Conservation (phyloP, 2,113 vertebrate species). For the Dromas ardeola region DNA sequence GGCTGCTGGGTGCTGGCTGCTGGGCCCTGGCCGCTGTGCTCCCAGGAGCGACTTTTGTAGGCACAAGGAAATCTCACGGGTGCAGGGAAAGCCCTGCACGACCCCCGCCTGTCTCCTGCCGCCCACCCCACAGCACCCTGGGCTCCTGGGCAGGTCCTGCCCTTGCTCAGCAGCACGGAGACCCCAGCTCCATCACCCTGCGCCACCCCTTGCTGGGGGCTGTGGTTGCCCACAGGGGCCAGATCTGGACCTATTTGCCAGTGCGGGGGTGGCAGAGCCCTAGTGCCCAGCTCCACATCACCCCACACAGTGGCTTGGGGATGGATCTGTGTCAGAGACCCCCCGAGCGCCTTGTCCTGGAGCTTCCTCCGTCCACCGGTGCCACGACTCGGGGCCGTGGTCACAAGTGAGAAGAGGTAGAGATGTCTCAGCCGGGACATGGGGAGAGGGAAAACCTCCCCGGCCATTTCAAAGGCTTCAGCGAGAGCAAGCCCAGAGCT, state of each 20-base stretch:
- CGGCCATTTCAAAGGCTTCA: not conserved
- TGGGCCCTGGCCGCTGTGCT: not conserved
- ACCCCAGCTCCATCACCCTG: not conserved
- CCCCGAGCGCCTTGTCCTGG: fast-evolving
- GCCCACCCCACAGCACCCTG: fast-evolving
- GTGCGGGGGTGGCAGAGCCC: fast-evolving
- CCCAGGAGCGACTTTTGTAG: not conserved
- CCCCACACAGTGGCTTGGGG: fast-evolving
- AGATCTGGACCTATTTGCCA: not conserved
- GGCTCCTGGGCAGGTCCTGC: not conserved
- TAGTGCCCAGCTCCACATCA: not conserved
- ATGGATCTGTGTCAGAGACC: not conserved
- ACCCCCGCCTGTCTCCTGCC: not conserved
- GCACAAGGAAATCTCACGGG: not conserved
- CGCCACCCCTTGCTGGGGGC: not conserved
- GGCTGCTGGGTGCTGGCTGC: not conserved
- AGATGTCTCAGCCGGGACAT: fast-evolving
- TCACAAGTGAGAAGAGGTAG: fast-evolving
- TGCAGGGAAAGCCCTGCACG: not conserved
- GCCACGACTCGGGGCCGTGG: fast-evolving
- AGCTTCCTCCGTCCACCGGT: not conserved
- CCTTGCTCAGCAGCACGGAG: not conserved
- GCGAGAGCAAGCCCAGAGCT: not conserved
- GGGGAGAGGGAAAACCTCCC: not conserved
- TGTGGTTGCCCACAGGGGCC: not conserved